phyloP scores from a whole-genome alignment of 2,113 vertebrate genomes.

The Delphinus delphis region DNA sequence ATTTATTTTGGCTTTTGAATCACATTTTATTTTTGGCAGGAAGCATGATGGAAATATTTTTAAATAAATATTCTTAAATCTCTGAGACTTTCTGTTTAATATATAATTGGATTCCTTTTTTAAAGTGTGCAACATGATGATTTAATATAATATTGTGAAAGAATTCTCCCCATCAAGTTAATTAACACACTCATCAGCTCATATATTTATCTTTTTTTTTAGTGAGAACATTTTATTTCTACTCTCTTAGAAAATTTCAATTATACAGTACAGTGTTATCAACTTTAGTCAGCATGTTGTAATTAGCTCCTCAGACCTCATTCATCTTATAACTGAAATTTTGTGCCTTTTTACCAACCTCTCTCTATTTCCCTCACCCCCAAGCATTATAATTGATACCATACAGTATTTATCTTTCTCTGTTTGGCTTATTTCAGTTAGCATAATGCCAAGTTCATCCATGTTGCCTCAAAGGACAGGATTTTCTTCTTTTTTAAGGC shows the following conservation, averaged over 20 bases:
- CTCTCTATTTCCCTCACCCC: not conserved
- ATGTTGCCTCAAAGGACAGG: not conserved
- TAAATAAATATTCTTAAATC: conserved; percentile 40
- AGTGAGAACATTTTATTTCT: not conserved
- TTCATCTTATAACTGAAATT: not conserved
- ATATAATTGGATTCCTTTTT: not conserved
- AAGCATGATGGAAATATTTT: not conserved
- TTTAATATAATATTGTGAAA: not conserved
- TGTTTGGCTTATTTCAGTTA: not conserved
- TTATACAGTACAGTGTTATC: not conserved
- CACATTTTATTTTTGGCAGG: conserved; percentile 33
- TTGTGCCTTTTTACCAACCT: not conserved
- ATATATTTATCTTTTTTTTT: not conserved
- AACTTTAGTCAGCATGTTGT: not conserved
- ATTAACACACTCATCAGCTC: not conserved
- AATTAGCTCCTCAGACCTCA: not conserved
- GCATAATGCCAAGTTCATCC: not conserved
- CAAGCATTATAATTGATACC: not conserved
- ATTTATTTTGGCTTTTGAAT: not conserved
- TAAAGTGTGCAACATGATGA: not conserved
- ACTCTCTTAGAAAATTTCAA: not conserved
- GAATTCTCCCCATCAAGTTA: not conserved
- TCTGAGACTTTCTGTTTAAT: not conserved
- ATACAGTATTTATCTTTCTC: not conserved
- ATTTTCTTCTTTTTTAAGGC: not conserved